Evolutionary conservation across 2,888 invertebrate species (phyloP).

Genomic region (Protonemura montana): DNA sequence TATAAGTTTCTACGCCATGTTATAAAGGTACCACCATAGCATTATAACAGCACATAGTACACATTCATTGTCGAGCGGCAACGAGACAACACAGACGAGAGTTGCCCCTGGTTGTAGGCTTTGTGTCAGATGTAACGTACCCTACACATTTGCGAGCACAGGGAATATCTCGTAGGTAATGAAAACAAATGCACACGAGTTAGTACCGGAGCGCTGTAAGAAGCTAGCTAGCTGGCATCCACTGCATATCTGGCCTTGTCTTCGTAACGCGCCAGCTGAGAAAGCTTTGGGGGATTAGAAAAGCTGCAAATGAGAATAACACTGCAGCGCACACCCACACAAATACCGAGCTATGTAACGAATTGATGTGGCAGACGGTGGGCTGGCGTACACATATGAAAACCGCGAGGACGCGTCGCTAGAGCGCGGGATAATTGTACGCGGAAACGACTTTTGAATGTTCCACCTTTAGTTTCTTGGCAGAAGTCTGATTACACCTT

Average conservation of each 20-base stretch:
- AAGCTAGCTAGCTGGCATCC: neutral
- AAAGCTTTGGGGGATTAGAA: conserved; percentile 28
- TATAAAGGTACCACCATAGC: neutral
- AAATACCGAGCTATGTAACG: conserved; percentile 20
- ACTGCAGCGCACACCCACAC: conserved; percentile 12
- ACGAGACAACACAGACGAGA: neutral
- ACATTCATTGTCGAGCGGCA: neutral
- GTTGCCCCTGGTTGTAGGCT: neutral
- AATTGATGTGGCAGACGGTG: conserved; percentile 32
- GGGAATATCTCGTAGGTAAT: conserved; percentile 34
- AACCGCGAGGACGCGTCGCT: conserved; percentile 7
- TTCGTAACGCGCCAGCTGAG: neutral
- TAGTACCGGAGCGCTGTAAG: neutral
- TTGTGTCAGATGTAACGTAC: neutral
- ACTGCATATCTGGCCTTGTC: neutral
- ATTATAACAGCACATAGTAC: neutral
- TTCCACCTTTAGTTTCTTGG: conserved; percentile 34
- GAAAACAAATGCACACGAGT: conserved; percentile 36
- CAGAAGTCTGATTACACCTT: conserved; percentile 26
- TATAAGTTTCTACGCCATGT: neutral
- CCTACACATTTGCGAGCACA: neutral
- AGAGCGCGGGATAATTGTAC: conserved; percentile 31
- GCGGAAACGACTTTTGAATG: conserved; percentile 38
- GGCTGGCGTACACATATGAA: conserved; percentile 13
- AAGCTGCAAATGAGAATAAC: conserved; percentile 36